Evolutionary conservation across 2,113 vertebrate genomes (phyloP), one percentile per base, ranked within the genome.

Genomic region (Australoheros scitulus): DNA sequence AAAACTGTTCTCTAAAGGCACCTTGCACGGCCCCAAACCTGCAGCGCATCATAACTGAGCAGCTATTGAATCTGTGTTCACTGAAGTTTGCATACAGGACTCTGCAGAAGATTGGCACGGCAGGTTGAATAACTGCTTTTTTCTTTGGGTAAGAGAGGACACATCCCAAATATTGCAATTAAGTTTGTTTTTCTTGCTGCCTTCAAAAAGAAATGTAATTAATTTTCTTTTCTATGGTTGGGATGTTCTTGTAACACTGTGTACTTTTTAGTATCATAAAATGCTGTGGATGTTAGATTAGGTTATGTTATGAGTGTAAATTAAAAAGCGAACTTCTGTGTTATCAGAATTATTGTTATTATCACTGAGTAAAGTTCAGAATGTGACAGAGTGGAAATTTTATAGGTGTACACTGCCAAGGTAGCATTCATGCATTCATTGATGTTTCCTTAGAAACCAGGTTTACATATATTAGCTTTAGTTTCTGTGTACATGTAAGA

Each of bases 61-160:
- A 72, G 24, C 56, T 47, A n/a, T 38, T 1, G 11, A 78, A 26
- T 9, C 6, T 36, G 22, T 82, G 79, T 50, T 82, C 79, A 70
- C 17, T 81, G 56, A 59, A 75, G 64, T 76, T 38, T 65, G 52
- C 60, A 70, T 84, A 63, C 82, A 79, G 56, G n/a, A 14, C 75
- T 68, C 38, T 52, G 57, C 84, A 64, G 75, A 57, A n/a, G 43
- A 29, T 26, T 22, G 29, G n/a, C 15, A 17, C 22, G 24, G 5
- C 11, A 18, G 17, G 43, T 59, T 61, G 55, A 81, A 59, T 78
- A 58, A 78, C 56, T 85, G 20, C 24, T 79, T 77, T n/a, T 64
- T 70, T 17, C 41, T 68, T 34, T 64, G 41, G 56, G 61, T 82
- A 68, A 61, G 20, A 58, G 36, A 50, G 57, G 24, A 68, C 24